Evolutionary conservation across 1,140 invertebrate genomes (phyloP).

Genomic region (Lepidurus arcticus): DNA sequence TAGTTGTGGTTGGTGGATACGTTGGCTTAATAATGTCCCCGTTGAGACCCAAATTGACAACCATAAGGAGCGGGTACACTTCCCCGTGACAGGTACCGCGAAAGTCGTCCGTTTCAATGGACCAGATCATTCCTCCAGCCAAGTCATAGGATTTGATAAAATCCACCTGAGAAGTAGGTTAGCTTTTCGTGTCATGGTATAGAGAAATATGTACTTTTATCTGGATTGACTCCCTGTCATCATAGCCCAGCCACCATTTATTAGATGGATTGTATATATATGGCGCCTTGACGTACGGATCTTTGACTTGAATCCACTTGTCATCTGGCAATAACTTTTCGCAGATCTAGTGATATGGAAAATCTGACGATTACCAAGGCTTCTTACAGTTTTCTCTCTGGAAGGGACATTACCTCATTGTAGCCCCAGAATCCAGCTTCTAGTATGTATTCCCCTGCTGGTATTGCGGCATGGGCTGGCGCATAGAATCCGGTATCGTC

Average conservation of each 20-base stretch:
- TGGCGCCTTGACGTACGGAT: slow-evolving; percentile 53
- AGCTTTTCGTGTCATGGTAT: too few species aligned
- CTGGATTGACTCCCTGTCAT: slow-evolving; percentile 50
- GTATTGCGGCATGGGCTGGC: slow-evolving; percentile 42
- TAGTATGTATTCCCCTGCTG: slow-evolving; percentile 6
- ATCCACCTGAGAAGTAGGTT: slow-evolving; percentile 43
- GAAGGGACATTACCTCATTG: slow-evolving; percentile 39
- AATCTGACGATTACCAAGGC: background rate
- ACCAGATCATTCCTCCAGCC: slow-evolving; percentile 65
- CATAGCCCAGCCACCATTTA: slow-evolving; percentile 69
- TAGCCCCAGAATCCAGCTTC: slow-evolving; percentile 38
- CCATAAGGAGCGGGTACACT: slow-evolving; percentile 36
- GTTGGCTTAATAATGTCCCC: slow-evolving; percentile 34
- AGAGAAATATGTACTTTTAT: slow-evolving; percentile 35
- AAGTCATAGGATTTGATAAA: slow-evolving; percentile 51
- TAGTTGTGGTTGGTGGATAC: slow-evolving; percentile 17
- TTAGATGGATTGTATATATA: slow-evolving; percentile 53
- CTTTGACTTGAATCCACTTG: slow-evolving; percentile 50
- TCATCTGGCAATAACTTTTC: slow-evolving; percentile 33
- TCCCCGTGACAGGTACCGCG: slow-evolving; percentile 50
- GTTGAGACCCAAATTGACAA: slow-evolving; percentile 36
- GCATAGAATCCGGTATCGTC: slow-evolving; percentile 48
- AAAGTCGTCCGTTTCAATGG: slow-evolving; percentile 68
- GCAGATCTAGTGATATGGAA: slow-evolving; percentile 32
- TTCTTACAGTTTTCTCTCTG: background rate